Evolutionary conservation across 2,797 vertebrate genomes (phyloP).

Genomic region (Macroramphosus scolopax): DNA sequence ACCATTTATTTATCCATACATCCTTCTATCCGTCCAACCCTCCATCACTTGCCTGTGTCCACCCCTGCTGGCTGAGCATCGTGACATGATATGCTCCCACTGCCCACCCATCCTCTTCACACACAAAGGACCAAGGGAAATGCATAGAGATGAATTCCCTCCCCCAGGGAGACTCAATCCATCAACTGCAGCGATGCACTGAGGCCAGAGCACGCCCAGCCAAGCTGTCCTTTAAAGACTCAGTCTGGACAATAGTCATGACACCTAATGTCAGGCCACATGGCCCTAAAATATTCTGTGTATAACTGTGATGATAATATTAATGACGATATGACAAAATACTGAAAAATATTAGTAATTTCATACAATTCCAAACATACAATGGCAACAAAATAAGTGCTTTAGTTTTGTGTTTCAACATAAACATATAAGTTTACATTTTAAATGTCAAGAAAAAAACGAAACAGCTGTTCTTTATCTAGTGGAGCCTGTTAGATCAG

Average conservation of each 20-base stretch:
- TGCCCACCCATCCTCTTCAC: constrained; percentile 26
- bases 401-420: too few relatives aligned
- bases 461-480: too few relatives aligned
- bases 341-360: too few relatives aligned
- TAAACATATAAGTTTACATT: too few relatives aligned
- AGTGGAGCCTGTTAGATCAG: too few relatives aligned
- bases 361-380: too few relatives aligned
- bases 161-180: constrained; percentile 45
- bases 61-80: constrained; percentile 24
- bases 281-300: too few relatives aligned
- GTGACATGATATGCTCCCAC: constrained; percentile 35
- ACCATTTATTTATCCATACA: constrained; percentile 1
- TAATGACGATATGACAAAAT: too few relatives aligned
- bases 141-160: constrained; percentile 38
- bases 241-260: constrained; percentile 3
- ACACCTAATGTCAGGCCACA: too few relatives aligned
- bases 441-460: too few relatives aligned
- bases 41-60: constrained; percentile 4
- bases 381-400: too few relatives aligned
- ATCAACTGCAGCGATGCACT: constrained; percentile 34
- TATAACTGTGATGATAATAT: too few relatives aligned
- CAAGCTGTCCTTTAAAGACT: constrained; percentile 31
- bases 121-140: constrained; percentile 37
- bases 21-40: constrained; percentile 6
- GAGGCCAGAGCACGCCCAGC: constrained; percentile 18